phyloP scores from a whole-genome alignment of 2,797 vertebrate genomes.

The Molossus alvarezi region DNA sequence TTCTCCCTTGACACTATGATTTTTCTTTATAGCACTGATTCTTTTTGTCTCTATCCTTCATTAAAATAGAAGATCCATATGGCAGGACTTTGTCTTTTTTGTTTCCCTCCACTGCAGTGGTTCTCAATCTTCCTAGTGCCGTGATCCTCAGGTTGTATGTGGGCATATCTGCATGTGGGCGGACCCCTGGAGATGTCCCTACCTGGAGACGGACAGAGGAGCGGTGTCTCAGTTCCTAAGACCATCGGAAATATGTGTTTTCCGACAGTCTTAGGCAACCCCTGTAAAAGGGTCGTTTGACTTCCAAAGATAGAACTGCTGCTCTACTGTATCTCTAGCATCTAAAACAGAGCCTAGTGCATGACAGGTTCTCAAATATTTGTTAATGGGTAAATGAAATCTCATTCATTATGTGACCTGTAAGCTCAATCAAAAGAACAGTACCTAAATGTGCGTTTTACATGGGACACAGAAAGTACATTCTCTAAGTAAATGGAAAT shows the following conservation, averaged over 20 bases:
- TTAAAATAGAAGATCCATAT: background rate
- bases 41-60: background rate
- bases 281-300: no score
- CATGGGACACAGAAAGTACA: background rate
- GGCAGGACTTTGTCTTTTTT: no score
- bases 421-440: background rate
- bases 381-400: background rate
- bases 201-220: no score
- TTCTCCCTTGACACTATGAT: background rate
- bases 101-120: background rate
- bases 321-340: background rate
- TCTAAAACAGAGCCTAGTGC: background rate
- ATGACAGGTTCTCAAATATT: background rate
- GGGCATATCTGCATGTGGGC: no score
- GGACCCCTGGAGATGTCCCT: no score
- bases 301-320: no score
- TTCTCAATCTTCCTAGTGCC: no score
- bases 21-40: background rate
- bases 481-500: background rate
- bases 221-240: no score
- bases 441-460: background rate
- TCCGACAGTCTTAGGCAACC: no score
- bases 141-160: no score
- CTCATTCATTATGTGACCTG: conserved; percentile 29
- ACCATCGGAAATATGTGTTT: no score